These are phyloP conservation scores for Centropristis striata DNA, from an alignment of 2,113 vertebrate species.

Conservation along the genomic window DNA sequence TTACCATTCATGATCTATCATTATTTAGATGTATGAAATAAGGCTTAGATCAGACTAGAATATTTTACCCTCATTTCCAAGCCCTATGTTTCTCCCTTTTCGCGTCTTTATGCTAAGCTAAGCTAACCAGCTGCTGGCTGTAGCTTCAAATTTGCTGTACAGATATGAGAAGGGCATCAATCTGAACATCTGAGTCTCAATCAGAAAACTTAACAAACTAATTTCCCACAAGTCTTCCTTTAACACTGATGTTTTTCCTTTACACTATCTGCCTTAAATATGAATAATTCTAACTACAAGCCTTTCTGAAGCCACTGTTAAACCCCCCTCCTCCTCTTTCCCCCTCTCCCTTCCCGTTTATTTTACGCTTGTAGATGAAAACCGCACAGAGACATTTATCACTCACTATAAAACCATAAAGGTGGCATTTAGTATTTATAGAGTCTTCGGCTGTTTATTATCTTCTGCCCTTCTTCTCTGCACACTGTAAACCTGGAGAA, in stretches of 20 bases:
- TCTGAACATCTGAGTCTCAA: too few relatives aligned
- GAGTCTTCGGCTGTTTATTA: constrained; percentile 1
- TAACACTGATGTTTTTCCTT: background rate
- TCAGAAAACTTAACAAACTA: background rate
- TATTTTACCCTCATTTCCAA: too few relatives aligned
- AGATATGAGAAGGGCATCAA: too few relatives aligned
- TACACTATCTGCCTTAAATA: background rate
- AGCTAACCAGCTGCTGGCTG: too few relatives aligned
- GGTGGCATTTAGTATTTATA: constrained; percentile 6
- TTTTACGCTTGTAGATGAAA: background rate
- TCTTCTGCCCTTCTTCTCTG: too few relatives aligned
- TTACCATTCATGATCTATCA: too few relatives aligned
- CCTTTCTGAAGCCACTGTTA: background rate
- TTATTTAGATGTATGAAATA: too few relatives aligned
- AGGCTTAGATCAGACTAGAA: too few relatives aligned
- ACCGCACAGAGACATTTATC: constrained; percentile 7
- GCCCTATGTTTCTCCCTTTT: too few relatives aligned
- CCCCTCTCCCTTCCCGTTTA: background rate
- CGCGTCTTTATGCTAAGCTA: too few relatives aligned
- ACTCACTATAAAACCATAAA: background rate
- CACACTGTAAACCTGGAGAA: background rate
- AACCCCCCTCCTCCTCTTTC: background rate
- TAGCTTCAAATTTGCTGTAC: too few relatives aligned
- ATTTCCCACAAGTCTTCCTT: background rate
- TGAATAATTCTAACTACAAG: background rate